Evolutionary conservation across 1,140 invertebrate genomes (phyloP), one percentile per base, ranked within the genome.

Genomic region (Microplitis demolitor): DNA sequence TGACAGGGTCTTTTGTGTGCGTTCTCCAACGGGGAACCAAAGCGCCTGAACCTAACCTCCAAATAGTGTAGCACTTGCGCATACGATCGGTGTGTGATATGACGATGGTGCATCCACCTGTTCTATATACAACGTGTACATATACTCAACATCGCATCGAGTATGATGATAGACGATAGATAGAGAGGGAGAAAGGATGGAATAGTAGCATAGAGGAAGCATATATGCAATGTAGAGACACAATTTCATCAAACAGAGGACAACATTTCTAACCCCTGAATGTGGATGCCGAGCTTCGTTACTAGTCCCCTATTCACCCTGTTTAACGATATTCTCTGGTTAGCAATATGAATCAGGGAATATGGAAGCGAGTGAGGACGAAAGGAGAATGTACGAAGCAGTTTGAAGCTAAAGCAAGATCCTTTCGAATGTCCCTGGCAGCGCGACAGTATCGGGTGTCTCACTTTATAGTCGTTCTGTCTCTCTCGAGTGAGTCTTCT

Each of bases 391-490:
- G 70, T 64, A 70, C 39, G 37, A 54, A 72, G 63, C 58, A 67
- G 71, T 72, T 72, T 67, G 67, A 74, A 60, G 62, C 58, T 45
- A 45, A 61, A 69, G 14, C 66, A 64, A 70, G 67, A 66, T 69
- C 67, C 62, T 74, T 69, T 66, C 72, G 51, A 73, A 67, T 51
- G 64, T 75, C 70, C 66, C 72, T 69, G 67, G 67, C 62, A 70
- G 72, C 66, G 31, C 58, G 66, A 69, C 72, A 60, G 71, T 67
- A 54, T 72, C 67, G 63, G 50, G 34, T 67, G 33, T 68, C 56
- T 71, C 33, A 13, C 31, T 56, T 5, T 61, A 56, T 61, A 67
- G 58, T 45, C 39, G 39, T 45, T 6, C 11, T 45, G 11, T 45
- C 39, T 45, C 39, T 45, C 39, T 45, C 11, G 39, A 11, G 11